phyloP scores from a whole-genome alignment of 2,888 invertebrate genomes.

The Aspidapion aeneum region DNA sequence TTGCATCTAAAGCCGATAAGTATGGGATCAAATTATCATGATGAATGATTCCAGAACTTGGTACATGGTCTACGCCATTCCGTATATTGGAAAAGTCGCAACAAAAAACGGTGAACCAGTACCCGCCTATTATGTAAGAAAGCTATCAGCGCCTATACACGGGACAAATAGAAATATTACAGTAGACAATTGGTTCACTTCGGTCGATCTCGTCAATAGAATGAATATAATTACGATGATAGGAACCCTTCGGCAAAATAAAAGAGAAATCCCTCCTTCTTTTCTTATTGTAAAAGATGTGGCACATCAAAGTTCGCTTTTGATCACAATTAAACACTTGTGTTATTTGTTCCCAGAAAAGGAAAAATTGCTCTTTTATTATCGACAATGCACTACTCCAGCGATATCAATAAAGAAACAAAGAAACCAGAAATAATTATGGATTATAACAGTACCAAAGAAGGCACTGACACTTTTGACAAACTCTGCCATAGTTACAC shows the following conservation, averaged over 20 bases:
- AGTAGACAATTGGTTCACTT: slow-evolving; percentile 25
- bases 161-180: slow-evolving; percentile 22
- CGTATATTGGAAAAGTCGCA: slow-evolving; percentile 24
- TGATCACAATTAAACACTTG: slow-evolving; percentile 20
- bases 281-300: slow-evolving; percentile 7
- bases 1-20: slow-evolving; percentile 25
- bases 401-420: slow-evolving; percentile 29
- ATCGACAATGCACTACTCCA: slow-evolving; percentile 22
- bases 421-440: slow-evolving; percentile 21
- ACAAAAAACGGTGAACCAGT: slow-evolving; percentile 18
- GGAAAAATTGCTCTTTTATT: slow-evolving; percentile 30
- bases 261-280: slow-evolving; percentile 19
- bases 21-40: slow-evolving; percentile 23
- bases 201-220: slow-evolving; percentile 18
- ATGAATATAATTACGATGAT: slow-evolving; percentile 23
- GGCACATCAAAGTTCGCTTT: slow-evolving; percentile 19
- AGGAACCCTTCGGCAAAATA: slow-evolving; percentile 25
- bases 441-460: slow-evolving; percentile 19
- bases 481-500: slow-evolving; percentile 26
- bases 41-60: slow-evolving; percentile 21
- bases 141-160: slow-evolving; percentile 19
- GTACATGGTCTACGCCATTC: slow-evolving; percentile 26
- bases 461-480: slow-evolving; percentile 17
- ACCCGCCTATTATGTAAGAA: slow-evolving; percentile 15
- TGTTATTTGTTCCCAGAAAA: slow-evolving; percentile 30